Conservation (phyloP, 2,888 invertebrate species). For the Pardosa pseudoannulata region DNA sequence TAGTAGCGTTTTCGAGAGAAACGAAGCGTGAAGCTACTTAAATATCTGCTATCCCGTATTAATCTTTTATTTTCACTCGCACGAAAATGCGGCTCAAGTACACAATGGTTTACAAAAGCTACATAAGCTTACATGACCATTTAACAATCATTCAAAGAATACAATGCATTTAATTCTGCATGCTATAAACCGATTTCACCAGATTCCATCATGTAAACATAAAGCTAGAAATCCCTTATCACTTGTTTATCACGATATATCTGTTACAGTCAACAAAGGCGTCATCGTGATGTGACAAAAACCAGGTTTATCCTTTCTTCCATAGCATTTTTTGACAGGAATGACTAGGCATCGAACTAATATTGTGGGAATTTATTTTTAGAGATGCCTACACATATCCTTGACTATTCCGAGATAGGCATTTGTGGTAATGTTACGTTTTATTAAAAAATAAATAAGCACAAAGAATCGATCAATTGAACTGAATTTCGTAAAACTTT, state of each 20-base stretch:
- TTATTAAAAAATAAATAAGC: too few relatives aligned
- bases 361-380: background rate
- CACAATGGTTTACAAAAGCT: slow-evolving; percentile 16
- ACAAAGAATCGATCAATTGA: too few relatives aligned
- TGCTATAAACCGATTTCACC: slow-evolving; percentile 40
- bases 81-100: background rate
- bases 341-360: background rate
- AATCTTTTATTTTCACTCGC: slow-evolving; percentile 15
- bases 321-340: background rate
- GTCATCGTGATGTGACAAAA: background rate
- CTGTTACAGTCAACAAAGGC: slow-evolving; percentile 11
- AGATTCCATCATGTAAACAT: slow-evolving; percentile 22
- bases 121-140: slow-evolving; percentile 31
- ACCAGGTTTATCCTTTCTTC: background rate
- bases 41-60: background rate
- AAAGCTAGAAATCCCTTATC: slow-evolving; percentile 28
- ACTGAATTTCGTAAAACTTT: too few relatives aligned
- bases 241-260: slow-evolving; percentile 11
- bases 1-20: background rate
- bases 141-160: slow-evolving; percentile 26
- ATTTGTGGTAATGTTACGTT: too few relatives aligned
- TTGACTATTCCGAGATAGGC: too few relatives aligned
- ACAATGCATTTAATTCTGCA: slow-evolving; percentile 13
- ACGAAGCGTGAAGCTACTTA: background rate
- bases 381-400: too few relatives aligned